Percentiles rank a stretch among this genome's conserved stretches.
Conservation (phyloP, 1,140 invertebrate species). For the Sipha flava region DNA sequence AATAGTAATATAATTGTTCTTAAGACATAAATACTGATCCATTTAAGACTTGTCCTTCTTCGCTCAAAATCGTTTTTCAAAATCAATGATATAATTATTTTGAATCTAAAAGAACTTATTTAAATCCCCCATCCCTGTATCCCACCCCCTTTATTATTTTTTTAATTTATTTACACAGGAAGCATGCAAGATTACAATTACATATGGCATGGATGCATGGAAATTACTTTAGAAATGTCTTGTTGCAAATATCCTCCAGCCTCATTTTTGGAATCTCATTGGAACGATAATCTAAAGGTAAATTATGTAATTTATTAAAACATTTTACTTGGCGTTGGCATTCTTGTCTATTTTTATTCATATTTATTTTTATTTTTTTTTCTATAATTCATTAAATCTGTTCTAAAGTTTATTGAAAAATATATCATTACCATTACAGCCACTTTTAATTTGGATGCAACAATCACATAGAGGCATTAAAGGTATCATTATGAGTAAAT, state of each 20-base stretch:
- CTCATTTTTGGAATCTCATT: constrained; percentile 62
- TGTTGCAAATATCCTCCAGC: constrained; percentile 89
- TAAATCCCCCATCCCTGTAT: too few species aligned
- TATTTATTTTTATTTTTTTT: background rate
- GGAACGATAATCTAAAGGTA: constrained; percentile 80
- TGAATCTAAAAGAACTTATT: too few species aligned
- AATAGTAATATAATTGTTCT: too few species aligned
- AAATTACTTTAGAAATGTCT: constrained; percentile 90
- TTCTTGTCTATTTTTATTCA: background rate
- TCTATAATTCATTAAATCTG: background rate
- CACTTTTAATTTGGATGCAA: constrained; percentile 78
- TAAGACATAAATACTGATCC: too few species aligned
- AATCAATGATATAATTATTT: too few species aligned
- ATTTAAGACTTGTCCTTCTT: too few species aligned
- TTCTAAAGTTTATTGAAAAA: background rate
- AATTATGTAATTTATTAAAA: constrained; percentile 66
- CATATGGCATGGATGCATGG: constrained; percentile 85
- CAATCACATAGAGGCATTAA: constrained; percentile 75
- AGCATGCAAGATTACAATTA: constrained; percentile 99
- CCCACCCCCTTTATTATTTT: too few species aligned
- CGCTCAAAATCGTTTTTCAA: too few species aligned
- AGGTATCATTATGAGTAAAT: constrained; percentile 53
- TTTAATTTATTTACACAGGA: constrained; percentile 50
- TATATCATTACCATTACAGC: constrained; percentile 32
- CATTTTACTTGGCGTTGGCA: background rate